Conservation (phyloP, 1,140 invertebrate genomes). For the Sycophaga agraensis region DNA sequence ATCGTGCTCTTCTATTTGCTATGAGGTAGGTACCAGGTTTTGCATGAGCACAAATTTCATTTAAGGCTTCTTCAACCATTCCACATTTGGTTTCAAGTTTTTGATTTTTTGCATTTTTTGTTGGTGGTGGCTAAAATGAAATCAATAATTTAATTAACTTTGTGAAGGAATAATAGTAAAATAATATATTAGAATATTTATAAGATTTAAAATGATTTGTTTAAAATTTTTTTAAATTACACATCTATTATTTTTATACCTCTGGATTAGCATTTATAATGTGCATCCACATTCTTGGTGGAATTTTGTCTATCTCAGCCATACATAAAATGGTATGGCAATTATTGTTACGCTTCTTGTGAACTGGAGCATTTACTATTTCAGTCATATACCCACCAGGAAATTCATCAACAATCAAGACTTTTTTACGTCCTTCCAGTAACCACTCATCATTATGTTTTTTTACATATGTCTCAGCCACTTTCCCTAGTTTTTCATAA, state of each 20-base stretch:
- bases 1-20: constrained; percentile 49
- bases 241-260: constrained; percentile 33
- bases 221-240: not conserved
- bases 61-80: constrained; percentile 51
- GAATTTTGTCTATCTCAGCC: constrained; percentile 47
- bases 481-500: constrained; percentile 52
- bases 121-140: constrained; percentile 36
- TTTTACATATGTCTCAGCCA: constrained; percentile 51
- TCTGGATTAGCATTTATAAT: constrained; percentile 49
- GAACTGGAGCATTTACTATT: constrained; percentile 37
- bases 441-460: constrained; percentile 52
- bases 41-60: constrained; percentile 45
- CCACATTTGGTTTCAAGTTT: constrained; percentile 32
- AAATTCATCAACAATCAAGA: constrained; percentile 58
- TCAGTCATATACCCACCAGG: constrained; percentile 54
- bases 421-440: constrained; percentile 50
- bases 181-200: constrained; percentile 1
- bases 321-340: constrained; percentile 57
- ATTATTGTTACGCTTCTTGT: constrained; percentile 53
- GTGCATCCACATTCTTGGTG: constrained; percentile 53
- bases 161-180: not conserved
- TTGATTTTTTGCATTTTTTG: constrained; percentile 31
- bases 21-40: constrained; percentile 50
- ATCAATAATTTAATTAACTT: not conserved
- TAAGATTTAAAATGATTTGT: not conserved